phyloP scores from a whole-genome alignment of 2,113 vertebrate genomes.

The Menidia beryllina region DNA sequence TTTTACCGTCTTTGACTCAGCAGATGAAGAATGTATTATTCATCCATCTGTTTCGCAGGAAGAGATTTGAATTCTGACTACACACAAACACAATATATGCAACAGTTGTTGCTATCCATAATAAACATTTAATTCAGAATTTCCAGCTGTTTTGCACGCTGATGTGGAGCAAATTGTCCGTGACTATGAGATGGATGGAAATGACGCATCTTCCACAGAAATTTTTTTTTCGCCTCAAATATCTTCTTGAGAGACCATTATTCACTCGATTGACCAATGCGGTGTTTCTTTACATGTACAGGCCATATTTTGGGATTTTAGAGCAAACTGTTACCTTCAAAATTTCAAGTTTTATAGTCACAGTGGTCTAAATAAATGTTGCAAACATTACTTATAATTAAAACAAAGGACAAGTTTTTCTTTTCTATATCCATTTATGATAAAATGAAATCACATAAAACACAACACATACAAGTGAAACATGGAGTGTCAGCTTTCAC shows the following conservation, averaged over 20 bases:
- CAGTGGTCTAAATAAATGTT: not conserved
- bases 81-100: no score
- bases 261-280: no score
- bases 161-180: not conserved
- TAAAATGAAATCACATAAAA: not conserved
- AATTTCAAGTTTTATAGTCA: not conserved
- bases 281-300: no score
- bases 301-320: no score
- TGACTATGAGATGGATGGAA: no score
- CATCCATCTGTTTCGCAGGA: no score
- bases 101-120: no score
- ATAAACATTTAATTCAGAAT: no score
- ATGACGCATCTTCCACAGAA: not conserved
- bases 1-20: no score
- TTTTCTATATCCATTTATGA: not conserved
- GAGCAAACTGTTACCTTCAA: no score
- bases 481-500: not conserved
- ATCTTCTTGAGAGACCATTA: not conserved
- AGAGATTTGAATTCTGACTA: no score
- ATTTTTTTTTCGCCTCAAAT: not conserved
- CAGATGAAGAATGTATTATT: not conserved
- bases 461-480: no score
- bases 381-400: not conserved
- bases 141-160: not conserved
- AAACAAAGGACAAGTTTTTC: not conserved